Evolutionary conservation across 2,888 invertebrate species (phyloP).

Genomic region (Incurvaria masculella): DNA sequence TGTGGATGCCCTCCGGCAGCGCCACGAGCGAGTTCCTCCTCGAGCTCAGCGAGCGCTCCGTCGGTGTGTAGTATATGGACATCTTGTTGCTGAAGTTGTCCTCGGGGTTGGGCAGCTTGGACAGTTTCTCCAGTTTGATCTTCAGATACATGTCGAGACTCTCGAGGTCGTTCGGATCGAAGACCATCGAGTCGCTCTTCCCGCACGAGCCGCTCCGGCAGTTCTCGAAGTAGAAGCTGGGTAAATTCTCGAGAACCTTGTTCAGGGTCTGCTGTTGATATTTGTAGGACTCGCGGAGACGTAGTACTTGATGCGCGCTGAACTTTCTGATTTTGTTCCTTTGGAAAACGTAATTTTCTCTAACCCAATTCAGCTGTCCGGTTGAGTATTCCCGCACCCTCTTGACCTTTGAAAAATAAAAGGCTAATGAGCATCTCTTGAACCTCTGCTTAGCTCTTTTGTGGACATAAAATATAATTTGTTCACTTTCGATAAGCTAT

Average conservation of each 20-base stretch:
- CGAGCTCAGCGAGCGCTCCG: constrained; percentile 61
- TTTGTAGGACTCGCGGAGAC: constrained; percentile 90
- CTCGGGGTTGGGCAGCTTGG: constrained; percentile 49
- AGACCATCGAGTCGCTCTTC: constrained; percentile 69
- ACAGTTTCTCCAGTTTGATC: constrained; percentile 60
- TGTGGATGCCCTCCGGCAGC: constrained; percentile 60
- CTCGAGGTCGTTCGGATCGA: constrained; percentile 63
- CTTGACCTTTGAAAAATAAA: constrained; percentile 65
- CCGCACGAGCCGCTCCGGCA: constrained; percentile 84
- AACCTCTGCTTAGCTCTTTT: too few species aligned
- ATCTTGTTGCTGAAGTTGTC: constrained; percentile 68
- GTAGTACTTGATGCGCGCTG: constrained; percentile 87
- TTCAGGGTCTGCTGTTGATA: constrained; percentile 94
- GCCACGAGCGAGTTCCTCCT: constrained; percentile 39
- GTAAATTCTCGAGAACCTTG: constrained; percentile 90
- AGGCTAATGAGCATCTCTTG: neutral
- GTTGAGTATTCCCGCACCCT: constrained; percentile 91
- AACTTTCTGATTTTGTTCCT: constrained; percentile 92
- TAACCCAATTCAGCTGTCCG: constrained; percentile 87
- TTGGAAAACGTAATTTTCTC: constrained; percentile 95
- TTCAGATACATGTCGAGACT: constrained; percentile 67
- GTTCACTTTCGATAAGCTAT: too few species aligned
- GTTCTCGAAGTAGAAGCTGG: constrained; percentile 88
- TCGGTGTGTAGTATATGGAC: constrained; percentile 81
- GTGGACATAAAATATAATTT: too few species aligned